Conservation (phyloP, 1,140 invertebrate genomes). For the Drosophila chauvacae region DNA sequence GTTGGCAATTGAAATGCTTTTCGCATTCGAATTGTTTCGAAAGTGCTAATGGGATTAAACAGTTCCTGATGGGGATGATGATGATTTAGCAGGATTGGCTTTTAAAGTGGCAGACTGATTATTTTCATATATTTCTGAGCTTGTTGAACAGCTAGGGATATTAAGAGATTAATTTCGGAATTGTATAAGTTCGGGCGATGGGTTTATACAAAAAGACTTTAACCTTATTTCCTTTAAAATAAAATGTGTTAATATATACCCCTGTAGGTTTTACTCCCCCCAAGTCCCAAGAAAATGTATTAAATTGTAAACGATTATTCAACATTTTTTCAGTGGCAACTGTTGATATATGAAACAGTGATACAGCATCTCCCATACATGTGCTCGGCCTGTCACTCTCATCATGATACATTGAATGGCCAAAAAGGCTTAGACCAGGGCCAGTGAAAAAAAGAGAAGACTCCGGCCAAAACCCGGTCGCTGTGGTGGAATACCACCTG, state of each 20-base stretch:
- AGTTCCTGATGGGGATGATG: constrained; percentile 8
- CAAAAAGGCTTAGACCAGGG: constrained; percentile 29
- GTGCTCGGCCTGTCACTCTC: constrained; percentile 28
- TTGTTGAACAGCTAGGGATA: not conserved
- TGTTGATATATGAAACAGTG: constrained; percentile 28
- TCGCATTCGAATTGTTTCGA: constrained; percentile 43
- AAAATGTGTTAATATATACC: not conserved
- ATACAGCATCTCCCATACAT: constrained; percentile 21
- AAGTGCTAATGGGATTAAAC: constrained; percentile 49
- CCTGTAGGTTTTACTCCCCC: too few relatives aligned
- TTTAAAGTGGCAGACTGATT: not conserved
- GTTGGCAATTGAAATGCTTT: constrained; percentile 47
- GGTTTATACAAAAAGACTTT: not conserved
- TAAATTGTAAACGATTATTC: not conserved
- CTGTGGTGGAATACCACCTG: constrained; percentile 38
- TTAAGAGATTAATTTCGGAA: not conserved
- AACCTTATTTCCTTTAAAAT: not conserved
- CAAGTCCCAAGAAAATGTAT: too few relatives aligned
- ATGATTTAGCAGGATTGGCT: not conserved
- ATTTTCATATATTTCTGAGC: not conserved
- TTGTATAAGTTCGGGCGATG: not conserved
- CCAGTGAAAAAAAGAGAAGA: not conserved
- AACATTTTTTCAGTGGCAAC: not conserved
- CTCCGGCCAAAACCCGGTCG: not conserved
- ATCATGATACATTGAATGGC: constrained; percentile 57